phyloP scores from a whole-genome alignment of 2,888 invertebrate species.

The Galerucella pusilla region DNA sequence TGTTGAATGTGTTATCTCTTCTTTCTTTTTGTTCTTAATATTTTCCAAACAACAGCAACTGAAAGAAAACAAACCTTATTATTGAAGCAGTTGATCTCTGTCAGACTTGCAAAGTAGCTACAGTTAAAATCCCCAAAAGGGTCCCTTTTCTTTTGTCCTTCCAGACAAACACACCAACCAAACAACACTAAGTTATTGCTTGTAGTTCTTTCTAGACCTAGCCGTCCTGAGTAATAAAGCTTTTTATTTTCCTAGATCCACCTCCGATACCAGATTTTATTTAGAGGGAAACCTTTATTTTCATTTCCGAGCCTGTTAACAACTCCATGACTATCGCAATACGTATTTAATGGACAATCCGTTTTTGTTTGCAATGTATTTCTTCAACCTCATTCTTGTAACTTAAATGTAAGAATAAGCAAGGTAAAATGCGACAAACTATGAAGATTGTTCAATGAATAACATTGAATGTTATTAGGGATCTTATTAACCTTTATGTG shows the following conservation, averaged over 20 bases:
- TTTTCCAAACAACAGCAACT: background rate
- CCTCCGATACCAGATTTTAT: constrained; percentile 30
- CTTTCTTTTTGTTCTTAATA: background rate
- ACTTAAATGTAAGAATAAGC: too few relatives aligned
- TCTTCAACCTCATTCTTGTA: background rate
- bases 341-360: constrained; percentile 24
- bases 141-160: constrained; percentile 40
- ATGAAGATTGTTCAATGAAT: too few relatives aligned
- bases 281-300: constrained; percentile 24
- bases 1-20: background rate
- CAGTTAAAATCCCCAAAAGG: constrained; percentile 44
- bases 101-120: constrained; percentile 34
- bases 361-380: constrained; percentile 18
- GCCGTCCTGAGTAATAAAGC: constrained; percentile 29
- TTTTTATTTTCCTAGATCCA: constrained; percentile 34
- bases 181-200: constrained; percentile 47
- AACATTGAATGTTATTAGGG: too few relatives aligned
- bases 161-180: constrained; percentile 43
- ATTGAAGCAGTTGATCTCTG: constrained; percentile 29
- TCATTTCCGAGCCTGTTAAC: constrained; percentile 28
- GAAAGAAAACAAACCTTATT: constrained; percentile 21
- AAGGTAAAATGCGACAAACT: too few relatives aligned
- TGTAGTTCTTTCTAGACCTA: constrained; percentile 41
- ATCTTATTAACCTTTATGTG: too few relatives aligned
- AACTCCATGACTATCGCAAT: constrained; percentile 26